A percentile compares a stretch with the other conserved stretches of the same genome.
Conservation (phyloP, 2,888 invertebrate species). For the Glaucopsyche alexis region DNA sequence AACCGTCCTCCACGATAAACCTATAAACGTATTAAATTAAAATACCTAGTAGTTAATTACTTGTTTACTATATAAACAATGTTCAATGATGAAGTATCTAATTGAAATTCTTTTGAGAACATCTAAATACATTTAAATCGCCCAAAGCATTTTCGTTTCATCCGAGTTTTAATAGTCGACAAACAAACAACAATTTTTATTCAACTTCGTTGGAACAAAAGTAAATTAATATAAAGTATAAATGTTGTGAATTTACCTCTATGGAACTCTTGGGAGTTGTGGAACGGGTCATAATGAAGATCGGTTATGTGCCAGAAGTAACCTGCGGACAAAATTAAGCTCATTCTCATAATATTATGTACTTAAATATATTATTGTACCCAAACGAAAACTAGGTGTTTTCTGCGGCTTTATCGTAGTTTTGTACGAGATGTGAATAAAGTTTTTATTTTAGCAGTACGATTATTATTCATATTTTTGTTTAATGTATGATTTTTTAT, state of each 20-base stretch:
- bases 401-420: no score
- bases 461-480: no score
- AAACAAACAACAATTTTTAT: constrained; percentile 34
- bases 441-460: no score
- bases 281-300: constrained; percentile 92
- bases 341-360: constrained; percentile 16
- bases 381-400: not conserved
- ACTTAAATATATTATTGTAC: constrained; percentile 1
- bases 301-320: constrained; percentile 98
- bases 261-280: constrained; percentile 74
- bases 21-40: not conserved
- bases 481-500: no score
- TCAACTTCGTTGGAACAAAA: constrained; percentile 35
- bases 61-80: constrained; percentile 12
- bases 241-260: constrained; percentile 62
- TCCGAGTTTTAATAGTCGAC: constrained; percentile 14
- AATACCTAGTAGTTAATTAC: not conserved
- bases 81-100: not conserved
- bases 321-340: constrained; percentile 82
- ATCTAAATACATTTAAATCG: not conserved
- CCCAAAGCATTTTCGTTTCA: constrained; percentile 14
- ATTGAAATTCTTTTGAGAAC: constrained; percentile 12
- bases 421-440: no score
- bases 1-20: no score
- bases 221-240: constrained; percentile 44